Evolutionary conservation across 2,888 invertebrate species (phyloP), one percentile per base, ranked within the genome.

Genomic region (Melanophora roralis): DNA sequence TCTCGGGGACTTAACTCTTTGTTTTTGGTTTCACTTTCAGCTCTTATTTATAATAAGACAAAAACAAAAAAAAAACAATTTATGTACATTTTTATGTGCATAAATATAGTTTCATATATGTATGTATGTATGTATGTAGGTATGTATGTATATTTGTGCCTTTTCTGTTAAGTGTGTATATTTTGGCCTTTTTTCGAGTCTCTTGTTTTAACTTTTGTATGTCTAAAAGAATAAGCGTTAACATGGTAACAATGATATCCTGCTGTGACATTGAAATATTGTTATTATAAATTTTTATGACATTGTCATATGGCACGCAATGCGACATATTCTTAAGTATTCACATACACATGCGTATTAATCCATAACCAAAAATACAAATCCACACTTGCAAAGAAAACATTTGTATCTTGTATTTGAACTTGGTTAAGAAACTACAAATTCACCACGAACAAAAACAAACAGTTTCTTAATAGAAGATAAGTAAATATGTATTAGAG

Each of bases 231-330:
- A 85, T 84, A 86, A 89, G 89, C 90, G 90, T 89, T 90, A 89
- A 90, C 90, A 89, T 89, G 89, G 88, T 85, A 89, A 89, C 90
- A 89, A 89, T 89, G 87, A 87, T 84, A 85, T 86, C 90, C 89
- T 86, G 90, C 89, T 87, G 90, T 84, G 89, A 85, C 86, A 88
- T 85, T 89, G 89, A 89, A 88, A 86, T 89, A 89, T 88, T 88
- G 86, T 87, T 88, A 86, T 86, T 87, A 85, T 88, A 84, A 84
- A 86, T 84, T 86, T 85, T 86, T 85, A 85, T 86, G 88, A 86
- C 87, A 85, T 83, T 86, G 86, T 86, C 84, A 83, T 83, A 84
- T 83, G 82, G 83, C 81, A 82, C 80, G 82, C 81, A 53, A 83
- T 68, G 80, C 72, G 76, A 80, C 76, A 76, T 75, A 74, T 79